These are phyloP conservation scores for Pygmarrhopalites habei DNA, from an alignment of 1,140 invertebrate species.

Conservation along the genomic window DNA sequence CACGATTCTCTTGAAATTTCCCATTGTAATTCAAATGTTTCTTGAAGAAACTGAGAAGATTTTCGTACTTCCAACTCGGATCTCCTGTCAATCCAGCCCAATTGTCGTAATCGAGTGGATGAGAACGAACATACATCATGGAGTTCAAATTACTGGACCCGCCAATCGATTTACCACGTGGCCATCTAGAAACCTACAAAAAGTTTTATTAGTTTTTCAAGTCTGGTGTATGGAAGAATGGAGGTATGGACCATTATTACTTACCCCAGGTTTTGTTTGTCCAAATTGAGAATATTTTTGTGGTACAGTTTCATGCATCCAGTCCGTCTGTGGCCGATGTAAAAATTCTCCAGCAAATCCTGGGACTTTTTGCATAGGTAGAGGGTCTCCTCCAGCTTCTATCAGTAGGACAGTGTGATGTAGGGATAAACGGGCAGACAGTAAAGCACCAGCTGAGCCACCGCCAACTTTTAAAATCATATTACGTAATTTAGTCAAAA, in stretches of 20 bases:
- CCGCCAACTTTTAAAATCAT: conserved; percentile 45
- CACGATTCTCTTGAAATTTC: background rate
- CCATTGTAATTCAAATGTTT: conserved; percentile 61
- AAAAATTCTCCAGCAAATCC: conserved; percentile 32
- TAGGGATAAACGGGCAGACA: conserved; percentile 48
- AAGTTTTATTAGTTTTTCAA: background rate
- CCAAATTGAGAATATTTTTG: conserved; percentile 39
- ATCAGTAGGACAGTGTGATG: conserved; percentile 45
- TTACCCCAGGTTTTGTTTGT: conserved; percentile 2
- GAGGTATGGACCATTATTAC: background rate
- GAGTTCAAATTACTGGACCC: conserved; percentile 57
- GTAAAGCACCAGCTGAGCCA: conserved; percentile 50
- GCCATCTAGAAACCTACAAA: conserved; percentile 12
- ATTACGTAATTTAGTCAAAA: background rate
- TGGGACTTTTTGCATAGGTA: conserved; percentile 37
- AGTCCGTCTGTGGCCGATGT: conserved; percentile 44
- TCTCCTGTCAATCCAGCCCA: conserved; percentile 51
- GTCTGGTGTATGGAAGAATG: background rate
- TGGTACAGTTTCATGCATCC: conserved; percentile 49
- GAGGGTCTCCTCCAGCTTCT: conserved; percentile 51
- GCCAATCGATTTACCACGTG: conserved; percentile 49
- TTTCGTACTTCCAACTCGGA: conserved; percentile 51
- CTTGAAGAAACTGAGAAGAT: conserved; percentile 69
- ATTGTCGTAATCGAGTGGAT: conserved; percentile 57
- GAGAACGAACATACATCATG: conserved; percentile 59